Evolutionary conservation across 2,113 vertebrate genomes (phyloP).

Genomic region (Mugil cephalus): DNA sequence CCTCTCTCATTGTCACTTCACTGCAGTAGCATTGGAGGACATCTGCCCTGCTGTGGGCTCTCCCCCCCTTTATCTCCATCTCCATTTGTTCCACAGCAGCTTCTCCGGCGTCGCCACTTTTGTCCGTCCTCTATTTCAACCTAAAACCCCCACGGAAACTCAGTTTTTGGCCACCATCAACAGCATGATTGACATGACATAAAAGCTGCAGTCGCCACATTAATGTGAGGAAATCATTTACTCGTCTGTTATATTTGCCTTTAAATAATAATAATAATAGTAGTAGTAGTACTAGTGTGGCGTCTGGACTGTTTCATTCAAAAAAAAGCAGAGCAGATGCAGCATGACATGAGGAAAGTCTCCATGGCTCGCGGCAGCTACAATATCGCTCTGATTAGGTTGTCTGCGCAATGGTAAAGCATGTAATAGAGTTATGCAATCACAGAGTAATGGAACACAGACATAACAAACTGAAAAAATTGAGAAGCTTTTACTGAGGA

Average conservation of each 20-base stretch:
- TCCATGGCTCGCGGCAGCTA: background rate
- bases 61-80: constrained; percentile 50
- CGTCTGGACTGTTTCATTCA: background rate
- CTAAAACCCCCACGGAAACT: too few species aligned
- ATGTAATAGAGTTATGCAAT: background rate
- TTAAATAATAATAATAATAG: constrained; percentile 9
- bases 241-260: constrained; percentile 29
- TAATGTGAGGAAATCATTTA: constrained; percentile 27
- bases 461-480: background rate
- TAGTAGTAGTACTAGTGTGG: background rate
- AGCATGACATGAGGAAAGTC: background rate
- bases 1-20: constrained; percentile 78
- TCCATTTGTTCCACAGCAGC: constrained; percentile 18
- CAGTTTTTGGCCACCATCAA: too few species aligned
- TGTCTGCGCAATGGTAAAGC: constrained; percentile 7
- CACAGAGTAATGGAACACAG: constrained; percentile 10
- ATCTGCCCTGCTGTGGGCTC: constrained; percentile 67
- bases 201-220: background rate
- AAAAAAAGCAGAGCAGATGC: background rate
- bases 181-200: too few species aligned
- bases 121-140: background rate
- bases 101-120: constrained; percentile 6
- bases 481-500: background rate
- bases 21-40: constrained; percentile 74
- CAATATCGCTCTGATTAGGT: constrained; percentile 17